Percentiles rank a stretch among this genome's conserved stretches.
Evolutionary conservation across 1,140 invertebrate species (phyloP).

Genomic region (Tribolium castaneum): DNA sequence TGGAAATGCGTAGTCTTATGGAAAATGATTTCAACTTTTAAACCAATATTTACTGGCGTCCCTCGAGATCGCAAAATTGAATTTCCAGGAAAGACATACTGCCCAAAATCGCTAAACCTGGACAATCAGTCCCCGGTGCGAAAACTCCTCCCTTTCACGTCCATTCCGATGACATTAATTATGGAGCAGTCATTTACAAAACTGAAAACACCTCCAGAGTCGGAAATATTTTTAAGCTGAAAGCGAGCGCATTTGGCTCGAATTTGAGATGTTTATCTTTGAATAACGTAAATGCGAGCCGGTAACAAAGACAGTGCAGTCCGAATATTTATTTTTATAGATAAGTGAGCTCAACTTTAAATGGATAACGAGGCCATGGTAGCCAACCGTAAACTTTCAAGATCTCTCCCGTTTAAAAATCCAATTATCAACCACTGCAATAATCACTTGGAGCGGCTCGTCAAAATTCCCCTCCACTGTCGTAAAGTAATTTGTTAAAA

Average conservation of each 20-base stretch:
- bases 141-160: neutral
- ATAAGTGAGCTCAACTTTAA: neutral
- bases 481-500: neutral
- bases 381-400: neutral
- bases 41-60: neutral
- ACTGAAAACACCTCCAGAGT: neutral
- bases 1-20: no score
- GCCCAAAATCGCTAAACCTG: neutral
- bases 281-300: neutral
- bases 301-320: neutral
- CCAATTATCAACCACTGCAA: no score
- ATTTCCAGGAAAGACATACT: neutral
- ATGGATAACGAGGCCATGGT: neutral
- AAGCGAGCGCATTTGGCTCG: neutral
- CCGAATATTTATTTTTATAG: neutral
- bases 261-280: neutral
- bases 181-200: neutral
- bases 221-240: neutral
- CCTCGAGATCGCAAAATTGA: neutral
- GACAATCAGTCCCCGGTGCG: conserved; percentile 1
- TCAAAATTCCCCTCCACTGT: neutral
- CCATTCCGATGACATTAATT: conserved; percentile 4
- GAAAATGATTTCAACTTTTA: neutral
- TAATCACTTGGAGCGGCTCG: no score
- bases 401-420: neutral